Conservation (phyloP, 2,888 invertebrate species). For the Pachycephus smyrnensis region DNA sequence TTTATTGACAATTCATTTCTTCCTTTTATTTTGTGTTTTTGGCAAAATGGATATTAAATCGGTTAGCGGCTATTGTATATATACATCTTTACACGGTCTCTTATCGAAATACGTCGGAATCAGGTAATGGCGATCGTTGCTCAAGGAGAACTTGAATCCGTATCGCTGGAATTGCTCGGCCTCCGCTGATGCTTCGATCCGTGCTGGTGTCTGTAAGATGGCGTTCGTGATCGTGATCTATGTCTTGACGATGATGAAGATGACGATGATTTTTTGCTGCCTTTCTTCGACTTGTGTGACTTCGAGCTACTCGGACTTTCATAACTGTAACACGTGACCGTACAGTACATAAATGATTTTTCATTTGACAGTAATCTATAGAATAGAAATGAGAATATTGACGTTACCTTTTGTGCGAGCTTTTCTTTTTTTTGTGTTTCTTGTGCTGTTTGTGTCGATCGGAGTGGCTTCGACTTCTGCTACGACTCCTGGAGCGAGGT, state of each 20-base stretch:
- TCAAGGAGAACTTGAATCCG: constrained; percentile 55
- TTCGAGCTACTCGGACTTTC: constrained; percentile 58
- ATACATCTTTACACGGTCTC: constrained; percentile 34
- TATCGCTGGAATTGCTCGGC: constrained; percentile 56
- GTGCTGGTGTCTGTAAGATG: constrained; percentile 51
- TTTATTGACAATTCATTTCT: neutral
- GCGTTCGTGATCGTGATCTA: constrained; percentile 58
- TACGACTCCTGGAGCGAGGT: constrained; percentile 56
- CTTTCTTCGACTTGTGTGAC: constrained; percentile 59
- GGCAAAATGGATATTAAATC: constrained; percentile 42
- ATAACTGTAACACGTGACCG: constrained; percentile 42
- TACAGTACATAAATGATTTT: neutral
- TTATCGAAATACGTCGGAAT: constrained; percentile 9
- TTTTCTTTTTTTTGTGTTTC: constrained; percentile 68
- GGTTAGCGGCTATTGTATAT: constrained; percentile 28
- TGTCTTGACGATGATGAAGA: constrained; percentile 32
- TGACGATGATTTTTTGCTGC: constrained; percentile 57
- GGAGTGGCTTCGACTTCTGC: constrained; percentile 47
- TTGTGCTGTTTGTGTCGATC: constrained; percentile 62
- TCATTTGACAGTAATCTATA: neutral
- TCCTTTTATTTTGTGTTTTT: constrained; percentile 10
- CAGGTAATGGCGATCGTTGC: constrained; percentile 2
- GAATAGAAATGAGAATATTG: neutral
- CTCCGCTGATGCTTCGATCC: constrained; percentile 45
- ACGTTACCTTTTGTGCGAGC: constrained; percentile 67